Evolutionary conservation across 2,113 vertebrate genomes (phyloP).

Genomic region (Neolamprologus devosi): DNA sequence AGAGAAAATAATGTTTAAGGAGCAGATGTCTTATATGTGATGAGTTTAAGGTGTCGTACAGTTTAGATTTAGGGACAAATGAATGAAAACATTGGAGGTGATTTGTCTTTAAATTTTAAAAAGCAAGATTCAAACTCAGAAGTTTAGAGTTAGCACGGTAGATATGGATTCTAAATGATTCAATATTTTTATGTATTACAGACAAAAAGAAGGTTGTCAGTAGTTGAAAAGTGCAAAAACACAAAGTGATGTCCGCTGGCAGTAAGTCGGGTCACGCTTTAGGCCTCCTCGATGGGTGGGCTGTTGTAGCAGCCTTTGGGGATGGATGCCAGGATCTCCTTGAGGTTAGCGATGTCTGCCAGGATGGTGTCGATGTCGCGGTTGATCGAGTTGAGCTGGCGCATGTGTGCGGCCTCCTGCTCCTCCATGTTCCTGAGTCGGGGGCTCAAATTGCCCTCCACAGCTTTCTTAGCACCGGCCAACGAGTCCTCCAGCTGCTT

Average conservation of each 20-base stretch:
- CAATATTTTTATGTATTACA: background rate
- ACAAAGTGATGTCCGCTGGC: background rate
- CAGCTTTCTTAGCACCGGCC: slow-evolving; percentile 33
- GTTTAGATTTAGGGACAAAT: background rate
- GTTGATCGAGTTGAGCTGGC: slow-evolving; percentile 57
- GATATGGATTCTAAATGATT: background rate
- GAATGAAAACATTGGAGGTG: background rate
- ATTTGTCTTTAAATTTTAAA: background rate
- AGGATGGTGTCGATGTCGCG: slow-evolving; percentile 75
- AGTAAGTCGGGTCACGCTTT: slow-evolving; percentile 12
- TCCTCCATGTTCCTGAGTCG: slow-evolving; percentile 69
- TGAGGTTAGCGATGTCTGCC: slow-evolving; percentile 82
- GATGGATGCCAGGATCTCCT: slow-evolving; percentile 74
- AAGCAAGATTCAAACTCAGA: background rate
- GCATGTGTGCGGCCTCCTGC: slow-evolving; percentile 58
- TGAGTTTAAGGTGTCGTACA: background rate
- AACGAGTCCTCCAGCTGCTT: slow-evolving; percentile 48
- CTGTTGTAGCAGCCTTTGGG: slow-evolving; percentile 82
- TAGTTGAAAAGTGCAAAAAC: background rate
- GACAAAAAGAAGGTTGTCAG: background rate
- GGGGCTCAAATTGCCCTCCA: slow-evolving; percentile 63
- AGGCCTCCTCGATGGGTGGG: slow-evolving; percentile 78
- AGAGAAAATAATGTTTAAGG: background rate
- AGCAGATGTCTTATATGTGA: background rate
- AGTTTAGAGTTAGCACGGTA: rapidly evolving